These are phyloP conservation scores for Ormyrus labotus DNA, from an alignment of 2,888 invertebrate species.

Conservation along the genomic window DNA sequence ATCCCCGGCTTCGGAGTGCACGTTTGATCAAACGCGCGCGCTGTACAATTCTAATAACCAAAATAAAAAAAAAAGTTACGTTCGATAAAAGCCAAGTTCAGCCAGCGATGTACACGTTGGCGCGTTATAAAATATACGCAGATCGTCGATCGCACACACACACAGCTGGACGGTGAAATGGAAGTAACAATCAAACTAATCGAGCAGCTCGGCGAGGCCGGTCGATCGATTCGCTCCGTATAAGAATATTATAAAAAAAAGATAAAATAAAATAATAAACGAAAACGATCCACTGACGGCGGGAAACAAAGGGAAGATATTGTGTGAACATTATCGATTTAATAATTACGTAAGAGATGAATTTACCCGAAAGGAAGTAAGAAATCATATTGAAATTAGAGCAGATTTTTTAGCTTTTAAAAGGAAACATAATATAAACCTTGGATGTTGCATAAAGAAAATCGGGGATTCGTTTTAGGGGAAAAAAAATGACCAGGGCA, in stretches of 20 bases:
- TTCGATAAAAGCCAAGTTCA: conserved; percentile 49
- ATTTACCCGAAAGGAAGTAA: conserved; percentile 11
- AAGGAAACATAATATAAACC: conserved; percentile 40
- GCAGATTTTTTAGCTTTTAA: conserved; percentile 43
- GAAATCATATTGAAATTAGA: conserved; percentile 27
- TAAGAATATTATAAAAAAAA: neutral
- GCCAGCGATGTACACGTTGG: conserved; percentile 28
- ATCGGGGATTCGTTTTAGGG: conserved; percentile 7
- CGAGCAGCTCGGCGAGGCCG: neutral
- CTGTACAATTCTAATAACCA: neutral
- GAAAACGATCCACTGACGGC: neutral
- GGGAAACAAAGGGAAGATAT: neutral
- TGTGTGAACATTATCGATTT: conserved; percentile 18
- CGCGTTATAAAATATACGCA: conserved; percentile 32
- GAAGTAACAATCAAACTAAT: conserved; percentile 45
- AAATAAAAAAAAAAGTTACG: conserved; percentile 22
- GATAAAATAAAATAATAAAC: neutral
- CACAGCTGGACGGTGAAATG: conserved; percentile 15
- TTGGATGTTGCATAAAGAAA: conserved; percentile 24
- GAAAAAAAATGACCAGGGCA: neutral
- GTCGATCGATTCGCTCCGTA: neutral
- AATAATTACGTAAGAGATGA: conserved; percentile 40
- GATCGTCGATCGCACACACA: conserved; percentile 30
- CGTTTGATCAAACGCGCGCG: neutral
- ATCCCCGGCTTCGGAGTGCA: conserved; percentile 22